A percentile compares a stretch with the other conserved stretches of the same genome.
Conservation (phyloP, 1,140 invertebrate genomes). For the Drosophila funebris region DNA sequence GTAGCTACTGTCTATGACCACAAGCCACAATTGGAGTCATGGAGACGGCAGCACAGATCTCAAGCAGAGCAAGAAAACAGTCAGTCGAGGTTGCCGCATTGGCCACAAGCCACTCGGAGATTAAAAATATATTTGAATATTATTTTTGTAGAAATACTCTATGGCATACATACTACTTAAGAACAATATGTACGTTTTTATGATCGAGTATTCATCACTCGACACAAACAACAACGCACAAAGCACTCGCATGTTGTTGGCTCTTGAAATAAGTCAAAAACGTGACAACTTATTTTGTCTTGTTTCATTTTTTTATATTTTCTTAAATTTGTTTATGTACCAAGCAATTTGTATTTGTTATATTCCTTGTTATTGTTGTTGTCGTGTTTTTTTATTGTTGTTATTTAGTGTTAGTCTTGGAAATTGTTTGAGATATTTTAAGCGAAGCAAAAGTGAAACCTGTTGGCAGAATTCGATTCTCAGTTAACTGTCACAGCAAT, state of each 20-base stretch:
- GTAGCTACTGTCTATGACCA: not conserved
- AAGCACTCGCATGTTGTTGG: conserved; percentile 16
- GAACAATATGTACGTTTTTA: not conserved
- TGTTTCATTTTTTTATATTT: conserved; percentile 43
- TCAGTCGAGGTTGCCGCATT: not conserved
- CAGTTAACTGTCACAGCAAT: not conserved
- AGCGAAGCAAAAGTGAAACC: not conserved
- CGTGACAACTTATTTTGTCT: conserved; percentile 60
- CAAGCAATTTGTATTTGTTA: conserved; percentile 16
- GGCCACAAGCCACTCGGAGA: conserved; percentile 14
- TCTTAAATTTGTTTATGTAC: conserved; percentile 53
- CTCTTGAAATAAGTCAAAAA: conserved; percentile 64
- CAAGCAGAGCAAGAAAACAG: not conserved
- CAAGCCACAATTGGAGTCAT: conserved; percentile 18
- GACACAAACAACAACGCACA: conserved; percentile 17
- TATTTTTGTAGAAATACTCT: not conserved
- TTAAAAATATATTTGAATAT: conserved; percentile 27
- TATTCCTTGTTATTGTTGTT: conserved; percentile 11
- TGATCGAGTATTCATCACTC: conserved; percentile 28
- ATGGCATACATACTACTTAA: conserved; percentile 1
- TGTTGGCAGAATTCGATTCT: not conserved
- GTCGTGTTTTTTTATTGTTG: conserved; percentile 3
- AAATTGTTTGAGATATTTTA: conserved; percentile 2
- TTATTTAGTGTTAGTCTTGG: not conserved
- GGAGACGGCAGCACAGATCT: conserved; percentile 34